These are phyloP conservation scores for Apostichopus japonicus DNA, from an alignment of 35 echinoderm and acorn worm species.

Conservation along the genomic window DNA sequence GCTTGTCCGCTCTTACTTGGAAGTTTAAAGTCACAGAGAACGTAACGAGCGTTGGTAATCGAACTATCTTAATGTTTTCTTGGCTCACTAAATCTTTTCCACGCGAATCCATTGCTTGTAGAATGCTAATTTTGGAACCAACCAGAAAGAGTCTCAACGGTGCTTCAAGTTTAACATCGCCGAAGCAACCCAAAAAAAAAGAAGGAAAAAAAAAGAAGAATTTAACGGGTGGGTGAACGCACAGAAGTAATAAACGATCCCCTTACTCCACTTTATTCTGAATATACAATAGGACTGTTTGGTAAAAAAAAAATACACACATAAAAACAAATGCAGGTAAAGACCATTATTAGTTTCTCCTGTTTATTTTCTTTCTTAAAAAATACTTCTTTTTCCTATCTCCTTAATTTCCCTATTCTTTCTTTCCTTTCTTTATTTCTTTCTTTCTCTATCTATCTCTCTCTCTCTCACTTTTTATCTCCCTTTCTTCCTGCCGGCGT, in stretches of 20 bases:
- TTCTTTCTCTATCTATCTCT: neutral
- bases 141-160: neutral
- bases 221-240: constrained; percentile 33
- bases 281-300: neutral
- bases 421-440: neutral
- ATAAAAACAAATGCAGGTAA: constrained; percentile 26
- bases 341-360: constrained; percentile 18
- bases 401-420: neutral
- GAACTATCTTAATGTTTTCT: constrained; percentile 37
- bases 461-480: neutral
- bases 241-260: neutral
- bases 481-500: neutral
- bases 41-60: constrained; percentile 32
- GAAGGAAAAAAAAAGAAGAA: neutral
- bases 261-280: neutral
- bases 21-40: constrained; percentile 39
- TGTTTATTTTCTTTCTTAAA: constrained; percentile 32
- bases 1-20: constrained; percentile 24
- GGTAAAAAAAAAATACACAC: neutral
- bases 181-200: neutral
- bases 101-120: constrained; percentile 26
- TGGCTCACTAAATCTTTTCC: constrained; percentile 26
- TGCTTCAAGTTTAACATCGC: constrained; percentile 5
- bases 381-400: neutral
- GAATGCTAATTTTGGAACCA: constrained; percentile 36